Percentiles rank a stretch among this genome's conserved stretches.
These are phyloP conservation scores for Garrulus glandarius DNA, from an alignment of 2,797 vertebrate genomes.

Conservation along the genomic window DNA sequence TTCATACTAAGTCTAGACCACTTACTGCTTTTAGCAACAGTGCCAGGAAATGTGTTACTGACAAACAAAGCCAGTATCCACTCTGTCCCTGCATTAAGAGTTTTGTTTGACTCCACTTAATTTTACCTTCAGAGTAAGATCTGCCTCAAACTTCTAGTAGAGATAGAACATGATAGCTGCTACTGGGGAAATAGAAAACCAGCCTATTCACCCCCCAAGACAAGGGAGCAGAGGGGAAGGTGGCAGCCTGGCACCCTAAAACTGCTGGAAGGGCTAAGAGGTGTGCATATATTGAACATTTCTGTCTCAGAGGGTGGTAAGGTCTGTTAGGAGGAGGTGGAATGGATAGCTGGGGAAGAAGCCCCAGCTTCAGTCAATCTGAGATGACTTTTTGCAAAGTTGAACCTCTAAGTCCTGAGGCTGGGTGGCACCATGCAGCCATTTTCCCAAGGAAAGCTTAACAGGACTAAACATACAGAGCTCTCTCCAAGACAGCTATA, in stretches of 20 bases:
- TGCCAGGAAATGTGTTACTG: neutral
- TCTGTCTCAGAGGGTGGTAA: neutral
- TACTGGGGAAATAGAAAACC: neutral
- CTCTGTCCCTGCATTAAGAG: neutral
- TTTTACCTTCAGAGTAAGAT: neutral
- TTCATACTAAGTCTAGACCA: neutral
- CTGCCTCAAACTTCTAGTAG: neutral
- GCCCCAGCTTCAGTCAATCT: neutral
- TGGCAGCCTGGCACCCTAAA: neutral
- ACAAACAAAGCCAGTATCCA: neutral
- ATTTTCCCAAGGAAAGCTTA: neutral
- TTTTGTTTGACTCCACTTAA: neutral
- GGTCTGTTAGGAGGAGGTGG: neutral
- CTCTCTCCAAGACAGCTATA: neutral
- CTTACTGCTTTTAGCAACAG: neutral
- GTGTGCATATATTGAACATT: neutral
- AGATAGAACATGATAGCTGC: rapidly evolving
- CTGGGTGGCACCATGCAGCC: rapidly evolving
- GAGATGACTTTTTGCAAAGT: neutral
- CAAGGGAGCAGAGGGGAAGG: neutral
- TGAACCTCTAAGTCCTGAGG: neutral
- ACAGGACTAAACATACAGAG: neutral
- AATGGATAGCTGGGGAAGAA: neutral
- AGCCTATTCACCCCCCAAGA: neutral
- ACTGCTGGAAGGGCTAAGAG: neutral